phyloP scores from a whole-genome alignment of 2,797 vertebrate species.

The Periparus ater region DNA sequence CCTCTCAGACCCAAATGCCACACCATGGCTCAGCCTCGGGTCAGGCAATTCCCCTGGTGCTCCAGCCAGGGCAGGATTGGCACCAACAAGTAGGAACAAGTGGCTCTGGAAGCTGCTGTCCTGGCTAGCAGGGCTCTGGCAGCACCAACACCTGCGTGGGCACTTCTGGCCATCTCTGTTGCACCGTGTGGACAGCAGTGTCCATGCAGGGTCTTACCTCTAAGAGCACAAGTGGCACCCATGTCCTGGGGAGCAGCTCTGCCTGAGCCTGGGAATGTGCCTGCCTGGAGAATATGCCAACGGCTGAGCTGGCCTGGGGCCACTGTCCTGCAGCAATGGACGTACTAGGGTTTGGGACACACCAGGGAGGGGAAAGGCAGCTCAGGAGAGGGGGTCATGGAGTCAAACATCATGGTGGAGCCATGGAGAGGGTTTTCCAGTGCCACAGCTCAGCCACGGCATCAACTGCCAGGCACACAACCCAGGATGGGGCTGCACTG shows the following conservation, averaged over 20 bases:
- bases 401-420: background rate
- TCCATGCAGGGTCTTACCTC: background rate
- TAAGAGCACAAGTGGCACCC: background rate
- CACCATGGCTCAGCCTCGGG: background rate
- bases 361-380: background rate
- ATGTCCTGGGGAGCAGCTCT: background rate
- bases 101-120: background rate
- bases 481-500: fast-evolving
- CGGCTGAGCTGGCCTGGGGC: background rate
- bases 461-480: background rate
- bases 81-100: background rate
- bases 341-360: fast-evolving
- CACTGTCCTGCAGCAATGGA: background rate
- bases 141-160: background rate
- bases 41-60: fast-evolving
- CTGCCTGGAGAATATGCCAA: fast-evolving
- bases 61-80: background rate
- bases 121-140: background rate
- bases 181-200: fast-evolving
- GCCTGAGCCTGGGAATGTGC: background rate
- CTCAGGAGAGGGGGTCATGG: fast-evolving
- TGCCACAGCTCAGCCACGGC: fast-evolving
- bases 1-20: background rate
- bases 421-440: background rate
- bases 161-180: background rate